phyloP scores from a whole-genome alignment of 2,113 vertebrate genomes.

The Phylloscopus whistleri region DNA sequence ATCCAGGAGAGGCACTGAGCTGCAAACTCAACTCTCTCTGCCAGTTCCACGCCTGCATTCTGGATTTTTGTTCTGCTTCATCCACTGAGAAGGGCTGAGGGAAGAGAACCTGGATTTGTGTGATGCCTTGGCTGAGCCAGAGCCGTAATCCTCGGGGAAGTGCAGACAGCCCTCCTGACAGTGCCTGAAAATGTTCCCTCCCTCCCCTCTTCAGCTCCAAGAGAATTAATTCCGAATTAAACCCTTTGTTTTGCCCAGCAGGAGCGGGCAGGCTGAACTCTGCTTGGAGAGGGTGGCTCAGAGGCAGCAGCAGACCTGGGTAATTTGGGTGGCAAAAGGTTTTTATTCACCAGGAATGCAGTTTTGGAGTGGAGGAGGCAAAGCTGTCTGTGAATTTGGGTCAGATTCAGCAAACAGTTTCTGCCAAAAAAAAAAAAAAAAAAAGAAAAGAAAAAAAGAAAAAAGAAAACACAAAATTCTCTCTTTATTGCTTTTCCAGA shows the following conservation, averaged over 20 bases:
- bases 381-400: constrained; percentile 26
- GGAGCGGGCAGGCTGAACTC: neutral
- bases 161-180: neutral
- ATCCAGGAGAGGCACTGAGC: neutral
- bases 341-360: neutral
- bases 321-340: neutral
- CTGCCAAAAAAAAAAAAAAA: neutral
- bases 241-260: constrained; percentile 17
- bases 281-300: neutral
- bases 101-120: neutral
- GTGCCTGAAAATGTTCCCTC: neutral
- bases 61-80: neutral
- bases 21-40: neutral
- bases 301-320: neutral
- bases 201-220: neutral
- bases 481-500: neutral
- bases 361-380: constrained; percentile 13
- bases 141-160: neutral
- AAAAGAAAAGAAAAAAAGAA: neutral
- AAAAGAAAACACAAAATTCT: neutral
- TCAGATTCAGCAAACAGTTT: neutral
- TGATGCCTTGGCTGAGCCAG: neutral
- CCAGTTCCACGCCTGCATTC: neutral
- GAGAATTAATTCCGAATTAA: neutral
- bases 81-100: neutral